These are phyloP conservation scores for Amphipyra berbera DNA, from an alignment of 2,888 invertebrate species.

Conservation along the genomic window DNA sequence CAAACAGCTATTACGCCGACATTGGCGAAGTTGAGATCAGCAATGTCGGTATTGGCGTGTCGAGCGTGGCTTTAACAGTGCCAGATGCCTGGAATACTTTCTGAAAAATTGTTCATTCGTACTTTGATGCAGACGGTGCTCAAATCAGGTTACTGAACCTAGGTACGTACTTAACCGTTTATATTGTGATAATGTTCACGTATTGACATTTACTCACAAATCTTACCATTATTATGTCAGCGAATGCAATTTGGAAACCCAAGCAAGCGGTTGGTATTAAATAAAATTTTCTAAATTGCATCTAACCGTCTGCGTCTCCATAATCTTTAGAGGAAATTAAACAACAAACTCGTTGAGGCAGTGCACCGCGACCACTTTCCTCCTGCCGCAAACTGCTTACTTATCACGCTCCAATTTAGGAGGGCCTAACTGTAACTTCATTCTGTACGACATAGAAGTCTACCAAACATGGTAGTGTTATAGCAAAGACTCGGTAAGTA, in stretches of 20 bases:
- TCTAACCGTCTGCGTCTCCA: conserved; percentile 49
- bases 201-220: neutral
- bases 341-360: conserved; percentile 70
- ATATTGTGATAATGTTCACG: no score
- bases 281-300: conserved; percentile 3
- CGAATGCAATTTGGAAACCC: no score
- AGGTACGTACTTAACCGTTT: conserved; percentile 1
- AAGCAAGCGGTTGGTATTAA: neutral
- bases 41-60: conserved; percentile 30
- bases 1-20: conserved; percentile 29
- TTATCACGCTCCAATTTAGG: conserved; percentile 67
- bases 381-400: conserved; percentile 67
- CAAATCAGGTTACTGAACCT: conserved; percentile 5
- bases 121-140: conserved; percentile 12
- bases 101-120: conserved; percentile 26
- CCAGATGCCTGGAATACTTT: conserved; percentile 31
- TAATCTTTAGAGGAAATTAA: conserved; percentile 74
- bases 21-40: conserved; percentile 34
- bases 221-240: no score
- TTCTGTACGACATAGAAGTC: conserved; percentile 43
- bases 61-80: conserved; percentile 12
- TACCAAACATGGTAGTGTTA: conserved; percentile 61
- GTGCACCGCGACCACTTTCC: conserved; percentile 72
- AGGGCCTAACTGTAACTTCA: conserved; percentile 51
- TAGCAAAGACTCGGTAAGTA: conserved; percentile 57